Conservation (phyloP, 2,888 invertebrate genomes). For the Arrhopalites spinosus region DNA sequence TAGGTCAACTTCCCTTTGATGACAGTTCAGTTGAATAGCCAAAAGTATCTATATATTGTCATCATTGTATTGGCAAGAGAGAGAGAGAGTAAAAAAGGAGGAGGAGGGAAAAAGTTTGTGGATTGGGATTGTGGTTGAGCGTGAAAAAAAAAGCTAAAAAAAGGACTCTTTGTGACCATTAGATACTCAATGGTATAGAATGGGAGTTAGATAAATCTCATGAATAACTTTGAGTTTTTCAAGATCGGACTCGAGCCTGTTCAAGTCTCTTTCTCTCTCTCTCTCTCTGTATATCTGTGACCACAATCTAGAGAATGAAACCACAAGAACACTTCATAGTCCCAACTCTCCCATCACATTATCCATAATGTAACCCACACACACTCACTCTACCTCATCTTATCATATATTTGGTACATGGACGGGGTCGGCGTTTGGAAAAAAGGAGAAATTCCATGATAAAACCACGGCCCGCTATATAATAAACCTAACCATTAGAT, state of each 20-base stretch:
- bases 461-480: conserved; percentile 14
- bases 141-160: conserved; percentile 12
- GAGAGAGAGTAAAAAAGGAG: background rate
- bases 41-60: conserved; percentile 26
- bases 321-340: conserved; percentile 38
- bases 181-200: conserved; percentile 33
- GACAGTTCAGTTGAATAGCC: conserved; percentile 38
- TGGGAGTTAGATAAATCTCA: conserved; percentile 39
- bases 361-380: conserved; percentile 29
- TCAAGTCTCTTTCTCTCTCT: background rate
- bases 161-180: conserved; percentile 32
- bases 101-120: background rate
- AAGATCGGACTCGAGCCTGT: background rate
- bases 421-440: background rate
- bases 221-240: conserved; percentile 33
- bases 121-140: background rate
- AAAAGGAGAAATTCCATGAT: conserved; percentile 24
- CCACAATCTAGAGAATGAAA: conserved; percentile 36
- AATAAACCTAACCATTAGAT: conserved; percentile 34
- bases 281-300: conserved; percentile 15
- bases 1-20: conserved; percentile 33
- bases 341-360: conserved; percentile 37
- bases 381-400: background rate
- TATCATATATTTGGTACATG: background rate
- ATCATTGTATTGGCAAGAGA: conserved; percentile 31